Percentiles rank a stretch among this genome's conserved stretches.
phyloP scores from a whole-genome alignment of 2,113 vertebrate genomes.

The Aptenodytes patagonicus region DNA sequence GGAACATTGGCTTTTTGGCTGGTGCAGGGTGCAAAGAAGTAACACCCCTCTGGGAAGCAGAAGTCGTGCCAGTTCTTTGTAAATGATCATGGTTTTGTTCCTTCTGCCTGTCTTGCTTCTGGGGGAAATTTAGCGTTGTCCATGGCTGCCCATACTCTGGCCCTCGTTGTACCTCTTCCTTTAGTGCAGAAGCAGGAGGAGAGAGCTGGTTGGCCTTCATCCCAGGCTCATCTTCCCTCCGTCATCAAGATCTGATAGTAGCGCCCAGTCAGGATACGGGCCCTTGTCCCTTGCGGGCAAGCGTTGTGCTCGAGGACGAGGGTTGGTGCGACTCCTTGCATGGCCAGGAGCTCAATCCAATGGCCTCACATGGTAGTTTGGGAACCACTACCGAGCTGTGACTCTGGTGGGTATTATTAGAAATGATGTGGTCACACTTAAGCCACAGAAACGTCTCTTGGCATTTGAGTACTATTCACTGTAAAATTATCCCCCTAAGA shows the following conservation, averaged over 20 bases:
- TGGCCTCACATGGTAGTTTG: slow-evolving; percentile 4
- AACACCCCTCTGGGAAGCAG: background rate
- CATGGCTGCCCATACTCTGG: background rate
- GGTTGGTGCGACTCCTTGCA: background rate
- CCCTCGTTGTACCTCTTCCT: background rate
- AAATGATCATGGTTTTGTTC: background rate
- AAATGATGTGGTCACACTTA: background rate
- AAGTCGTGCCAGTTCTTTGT: background rate
- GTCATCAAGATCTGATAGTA: background rate
- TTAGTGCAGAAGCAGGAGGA: background rate
- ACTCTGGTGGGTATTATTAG: background rate
- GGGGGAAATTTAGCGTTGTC: background rate
- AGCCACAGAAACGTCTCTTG: background rate
- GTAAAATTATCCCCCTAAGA: background rate
- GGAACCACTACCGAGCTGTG: background rate
- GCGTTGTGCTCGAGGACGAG: fast-evolving
- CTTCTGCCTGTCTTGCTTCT: background rate
- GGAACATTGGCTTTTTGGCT: background rate
- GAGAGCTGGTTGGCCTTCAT: background rate
- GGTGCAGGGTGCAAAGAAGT: background rate
- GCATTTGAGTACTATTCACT: background rate
- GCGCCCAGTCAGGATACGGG: background rate
- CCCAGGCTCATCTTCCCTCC: background rate
- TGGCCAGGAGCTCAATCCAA: background rate
- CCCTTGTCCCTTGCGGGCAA: background rate